Conservation (phyloP, 2,888 invertebrate species). For the Lacanobia wlatinum region DNA sequence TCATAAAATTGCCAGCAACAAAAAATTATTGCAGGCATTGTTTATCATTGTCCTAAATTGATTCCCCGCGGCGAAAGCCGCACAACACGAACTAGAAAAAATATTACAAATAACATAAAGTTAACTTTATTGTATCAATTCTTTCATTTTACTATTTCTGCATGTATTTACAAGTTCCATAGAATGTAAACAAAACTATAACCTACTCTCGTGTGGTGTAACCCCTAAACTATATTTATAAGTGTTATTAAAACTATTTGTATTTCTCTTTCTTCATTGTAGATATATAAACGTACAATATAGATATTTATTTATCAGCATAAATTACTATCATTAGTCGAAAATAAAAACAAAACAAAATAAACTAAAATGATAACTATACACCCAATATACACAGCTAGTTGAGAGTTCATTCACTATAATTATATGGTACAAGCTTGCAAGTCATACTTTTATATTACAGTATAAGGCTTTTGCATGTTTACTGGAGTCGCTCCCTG, state of each 20-base stretch:
- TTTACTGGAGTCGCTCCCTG: conserved; percentile 77
- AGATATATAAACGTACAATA: conserved; percentile 86
- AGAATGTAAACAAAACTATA: conserved; percentile 90
- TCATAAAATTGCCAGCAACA: conserved; percentile 84
- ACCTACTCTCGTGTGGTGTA: conserved; percentile 86
- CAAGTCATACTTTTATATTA: conserved; percentile 82
- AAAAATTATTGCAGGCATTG: conserved; percentile 76
- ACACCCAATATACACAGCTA: conserved; percentile 90
- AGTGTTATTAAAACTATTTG: conserved; percentile 88
- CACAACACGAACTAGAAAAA: conserved; percentile 82
- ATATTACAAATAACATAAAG: conserved; percentile 88
- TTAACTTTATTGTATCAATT: conserved; percentile 89
- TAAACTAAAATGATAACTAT: conserved; percentile 87
- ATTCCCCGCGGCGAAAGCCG: conserved; percentile 59
- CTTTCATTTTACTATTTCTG: conserved; percentile 86
- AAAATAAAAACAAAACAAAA: conserved; percentile 85
- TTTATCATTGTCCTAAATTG: conserved; percentile 75
- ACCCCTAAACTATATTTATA: conserved; percentile 90
- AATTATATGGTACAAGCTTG: conserved; percentile 87
- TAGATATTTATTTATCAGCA: conserved; percentile 87
- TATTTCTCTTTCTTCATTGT: conserved; percentile 86
- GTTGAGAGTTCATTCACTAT: conserved; percentile 84
- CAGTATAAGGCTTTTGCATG: conserved; percentile 87
- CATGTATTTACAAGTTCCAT: conserved; percentile 88
- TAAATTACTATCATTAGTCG: conserved; percentile 90